phyloP scores from a whole-genome alignment of 2,797 vertebrate species.

The Sciurus vulgaris region DNA sequence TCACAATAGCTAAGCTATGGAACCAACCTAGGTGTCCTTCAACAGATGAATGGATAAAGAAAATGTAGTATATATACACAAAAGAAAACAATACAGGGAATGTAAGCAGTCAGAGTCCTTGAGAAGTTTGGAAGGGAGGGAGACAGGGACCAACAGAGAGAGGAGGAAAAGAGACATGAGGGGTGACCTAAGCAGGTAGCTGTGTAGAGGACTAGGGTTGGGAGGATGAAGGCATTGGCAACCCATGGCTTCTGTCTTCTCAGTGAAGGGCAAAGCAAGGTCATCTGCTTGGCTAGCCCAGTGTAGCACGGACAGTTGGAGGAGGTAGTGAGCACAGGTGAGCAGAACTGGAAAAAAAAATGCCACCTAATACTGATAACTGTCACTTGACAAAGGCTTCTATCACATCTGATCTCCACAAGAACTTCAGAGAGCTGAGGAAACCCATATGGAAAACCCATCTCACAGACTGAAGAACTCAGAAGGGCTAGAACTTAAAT shows the following conservation, averaged over 20 bases:
- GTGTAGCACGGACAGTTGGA: not conserved
- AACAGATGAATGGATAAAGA: too few species aligned
- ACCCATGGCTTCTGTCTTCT: not conserved
- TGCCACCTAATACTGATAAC: not conserved
- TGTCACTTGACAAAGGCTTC: not conserved
- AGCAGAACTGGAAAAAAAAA: not conserved
- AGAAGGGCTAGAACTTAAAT: not conserved
- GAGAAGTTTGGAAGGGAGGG: not conserved
- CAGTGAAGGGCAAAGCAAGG: not conserved
- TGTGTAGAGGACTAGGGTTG: not conserved
- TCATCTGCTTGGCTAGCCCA: not conserved
- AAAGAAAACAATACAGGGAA: too few species aligned
- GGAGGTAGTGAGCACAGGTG: not conserved
- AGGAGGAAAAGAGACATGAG: not conserved
- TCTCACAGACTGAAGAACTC: not conserved
- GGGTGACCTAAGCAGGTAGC: accelerated
- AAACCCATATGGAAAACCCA: not conserved
- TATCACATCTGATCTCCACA: not conserved
- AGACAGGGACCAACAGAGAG: too few species aligned
- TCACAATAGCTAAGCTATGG: too few species aligned
- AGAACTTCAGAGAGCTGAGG: not conserved
- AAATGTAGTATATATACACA: too few species aligned
- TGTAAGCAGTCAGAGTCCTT: not conserved
- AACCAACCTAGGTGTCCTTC: too few species aligned
- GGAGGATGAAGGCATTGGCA: not conserved